Evolutionary conservation across 2,797 vertebrate genomes (phyloP), one percentile per base, ranked within the genome.

Genomic region (Kryptolebias ocellatus): DNA sequence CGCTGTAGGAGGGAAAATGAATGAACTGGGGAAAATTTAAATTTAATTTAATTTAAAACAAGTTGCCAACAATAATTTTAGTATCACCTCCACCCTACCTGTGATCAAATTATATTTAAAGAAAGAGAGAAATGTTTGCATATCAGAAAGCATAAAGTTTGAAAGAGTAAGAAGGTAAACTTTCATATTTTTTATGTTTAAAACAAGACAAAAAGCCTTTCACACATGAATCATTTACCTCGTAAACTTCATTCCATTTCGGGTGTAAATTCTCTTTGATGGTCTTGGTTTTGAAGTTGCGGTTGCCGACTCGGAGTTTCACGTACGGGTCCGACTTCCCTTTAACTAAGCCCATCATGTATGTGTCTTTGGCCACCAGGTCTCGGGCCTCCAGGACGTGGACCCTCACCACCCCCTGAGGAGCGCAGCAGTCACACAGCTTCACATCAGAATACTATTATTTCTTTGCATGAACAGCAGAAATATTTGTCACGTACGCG

Each of bases 321-420:
- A 92, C 92, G 0, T 99, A 99, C 0, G 98, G 98, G 79, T 99
- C 98, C 0, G 98, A 99, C 83, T 97, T 98, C 42, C 97, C 96
- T 72, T 95, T 94, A 29, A 96, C 93, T 4, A 97, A 83, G 16
- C 97, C 97, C 90, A 91, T 63, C 88, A 98, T 94, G 80, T 94
- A 96, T 5, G 88, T 94, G 78, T 99, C 98, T 79, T 95, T 99
- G 20, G 95, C 93, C 55, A 96, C 83, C 75, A 99, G 94, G 70
- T 96, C 90, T 80, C 89, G 90, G 11, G 95, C 98, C 82, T 96
- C 96, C 78, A 96, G 27, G 53, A 99, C 70, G 81, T 96, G 89
- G 67, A 98, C 95, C 65, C 96, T 93, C 79, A 97, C 90, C 60
- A 98, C 95, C 2, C 98, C 98, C 98, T 99, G 80, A 76, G 67